A percentile compares a stretch with the other conserved stretches of the same genome.
Evolutionary conservation across 2,113 vertebrate genomes (phyloP).

Genomic region (Tachycineta bicolor): DNA sequence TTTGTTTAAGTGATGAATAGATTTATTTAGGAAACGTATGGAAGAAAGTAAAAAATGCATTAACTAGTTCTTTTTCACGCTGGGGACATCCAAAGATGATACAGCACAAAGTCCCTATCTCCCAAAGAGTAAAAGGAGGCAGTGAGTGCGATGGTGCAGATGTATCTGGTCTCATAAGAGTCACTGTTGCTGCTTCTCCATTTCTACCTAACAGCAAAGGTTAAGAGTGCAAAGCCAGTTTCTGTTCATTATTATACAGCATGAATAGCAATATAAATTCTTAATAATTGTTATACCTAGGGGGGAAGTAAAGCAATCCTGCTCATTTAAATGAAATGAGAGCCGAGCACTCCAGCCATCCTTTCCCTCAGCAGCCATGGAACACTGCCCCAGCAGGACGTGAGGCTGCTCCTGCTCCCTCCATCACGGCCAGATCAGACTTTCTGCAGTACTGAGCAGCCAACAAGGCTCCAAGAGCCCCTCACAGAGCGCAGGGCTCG

Average conservation of each 20-base stretch:
- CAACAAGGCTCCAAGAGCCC: not conserved
- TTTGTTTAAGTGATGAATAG: conserved; percentile 29
- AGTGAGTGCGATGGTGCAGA: not conserved
- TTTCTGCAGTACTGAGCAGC: not conserved
- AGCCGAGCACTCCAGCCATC: not conserved
- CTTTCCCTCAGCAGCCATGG: not conserved
- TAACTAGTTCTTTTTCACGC: not conserved
- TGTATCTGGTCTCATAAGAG: not conserved
- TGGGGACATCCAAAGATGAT: not conserved
- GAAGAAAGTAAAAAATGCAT: not conserved
- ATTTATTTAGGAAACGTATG: not conserved
- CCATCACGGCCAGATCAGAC: not conserved
- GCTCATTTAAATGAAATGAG: conserved; percentile 32
- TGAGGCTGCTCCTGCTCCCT: not conserved
- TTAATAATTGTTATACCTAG: conserved; percentile 59
- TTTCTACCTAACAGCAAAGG: conserved; percentile 34
- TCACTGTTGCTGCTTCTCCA: not conserved
- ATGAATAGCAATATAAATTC: conserved; percentile 60
- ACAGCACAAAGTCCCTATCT: not conserved
- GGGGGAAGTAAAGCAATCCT: conserved; percentile 32
- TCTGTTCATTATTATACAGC: conserved; percentile 49
- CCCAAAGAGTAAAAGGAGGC: not conserved
- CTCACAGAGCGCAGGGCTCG: not conserved
- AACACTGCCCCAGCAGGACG: not conserved
- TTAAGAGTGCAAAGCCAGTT: conserved; percentile 22